Percentiles rank a stretch among this genome's conserved stretches.
Evolutionary conservation across 92 coral and sea anemone genomes (phyloP).

Genomic region (Chrysogorgia sp.): DNA sequence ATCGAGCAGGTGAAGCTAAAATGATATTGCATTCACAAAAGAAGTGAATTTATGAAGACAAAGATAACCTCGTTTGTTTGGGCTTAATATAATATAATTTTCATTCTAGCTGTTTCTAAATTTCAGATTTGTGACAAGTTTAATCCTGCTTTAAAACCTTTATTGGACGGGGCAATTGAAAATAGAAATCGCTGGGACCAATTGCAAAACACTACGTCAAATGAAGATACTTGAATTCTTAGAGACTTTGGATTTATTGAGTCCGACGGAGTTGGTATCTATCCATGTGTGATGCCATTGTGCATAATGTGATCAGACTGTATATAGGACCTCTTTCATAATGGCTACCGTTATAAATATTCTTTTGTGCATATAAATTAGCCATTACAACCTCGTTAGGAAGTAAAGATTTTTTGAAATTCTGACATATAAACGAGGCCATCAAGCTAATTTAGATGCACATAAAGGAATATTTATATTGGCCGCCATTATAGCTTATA

Average conservation of each 20-base stretch:
- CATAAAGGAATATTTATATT: too few relatives aligned
- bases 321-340: too few relatives aligned
- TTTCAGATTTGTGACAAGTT: conserved; percentile 76
- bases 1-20: not conserved
- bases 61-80: not conserved
- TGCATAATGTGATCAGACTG: not conserved
- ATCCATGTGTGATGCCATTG: too few relatives aligned
- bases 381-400: too few relatives aligned
- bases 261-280: too few relatives aligned
- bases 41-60: not conserved
- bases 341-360: too few relatives aligned
- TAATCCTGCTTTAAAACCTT: conserved; percentile 77
- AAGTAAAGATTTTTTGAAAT: too few relatives aligned
- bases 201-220: conserved; percentile 34
- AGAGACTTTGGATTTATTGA: too few relatives aligned
- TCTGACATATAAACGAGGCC: too few relatives aligned
- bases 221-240: not conserved
- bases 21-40: not conserved
- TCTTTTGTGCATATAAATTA: too few relatives aligned
- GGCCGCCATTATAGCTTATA: too few relatives aligned
- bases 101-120: not conserved
- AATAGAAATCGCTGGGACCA: conserved; percentile 89
- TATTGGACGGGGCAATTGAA: conserved; percentile 84
- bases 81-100: not conserved
- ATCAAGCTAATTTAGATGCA: too few relatives aligned